Percentiles rank a stretch among this genome's conserved stretches.
Evolutionary conservation across 2,888 invertebrate genomes (phyloP).

Genomic region (Rosalia funebris): DNA sequence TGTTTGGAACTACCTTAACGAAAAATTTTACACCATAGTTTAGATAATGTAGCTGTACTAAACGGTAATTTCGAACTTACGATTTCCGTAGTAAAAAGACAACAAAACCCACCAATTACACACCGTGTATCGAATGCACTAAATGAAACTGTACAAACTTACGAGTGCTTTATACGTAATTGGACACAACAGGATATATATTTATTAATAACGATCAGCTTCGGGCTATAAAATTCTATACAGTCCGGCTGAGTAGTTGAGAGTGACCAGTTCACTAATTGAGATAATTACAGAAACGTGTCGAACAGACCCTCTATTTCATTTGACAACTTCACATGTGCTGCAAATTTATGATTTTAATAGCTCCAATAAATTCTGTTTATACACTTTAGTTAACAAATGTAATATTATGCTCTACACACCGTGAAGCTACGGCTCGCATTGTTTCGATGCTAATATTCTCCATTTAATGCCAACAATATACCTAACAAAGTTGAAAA

Average conservation of each 20-base stretch:
- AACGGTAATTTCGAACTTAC: too few relatives aligned
- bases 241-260: constrained; percentile 28
- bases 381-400: constrained; percentile 62
- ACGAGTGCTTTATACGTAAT: constrained; percentile 4
- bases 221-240: constrained; percentile 29
- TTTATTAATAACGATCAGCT: constrained; percentile 15
- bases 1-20: too few relatives aligned
- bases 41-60: too few relatives aligned
- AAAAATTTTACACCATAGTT: too few relatives aligned
- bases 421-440: constrained; percentile 47
- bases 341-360: constrained; percentile 64
- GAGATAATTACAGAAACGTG: constrained; percentile 64
- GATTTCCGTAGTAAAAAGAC: too few relatives aligned
- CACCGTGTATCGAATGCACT: neutral
- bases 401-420: constrained; percentile 54
- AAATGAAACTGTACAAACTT: neutral
- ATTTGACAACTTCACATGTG: constrained; percentile 63
- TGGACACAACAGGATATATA: constrained; percentile 1
- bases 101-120: neutral
- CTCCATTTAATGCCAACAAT: constrained; percentile 46
- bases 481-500: constrained; percentile 44
- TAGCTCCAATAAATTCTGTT: constrained; percentile 62
- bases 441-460: constrained; percentile 50
- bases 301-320: constrained; percentile 59
- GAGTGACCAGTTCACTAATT: constrained; percentile 62